A percentile compares a stretch with the other conserved stretches of the same genome.
These are phyloP conservation scores for Neolamprologus brichardi DNA, from an alignment of 2,113 vertebrate species.

Conservation along the genomic window DNA sequence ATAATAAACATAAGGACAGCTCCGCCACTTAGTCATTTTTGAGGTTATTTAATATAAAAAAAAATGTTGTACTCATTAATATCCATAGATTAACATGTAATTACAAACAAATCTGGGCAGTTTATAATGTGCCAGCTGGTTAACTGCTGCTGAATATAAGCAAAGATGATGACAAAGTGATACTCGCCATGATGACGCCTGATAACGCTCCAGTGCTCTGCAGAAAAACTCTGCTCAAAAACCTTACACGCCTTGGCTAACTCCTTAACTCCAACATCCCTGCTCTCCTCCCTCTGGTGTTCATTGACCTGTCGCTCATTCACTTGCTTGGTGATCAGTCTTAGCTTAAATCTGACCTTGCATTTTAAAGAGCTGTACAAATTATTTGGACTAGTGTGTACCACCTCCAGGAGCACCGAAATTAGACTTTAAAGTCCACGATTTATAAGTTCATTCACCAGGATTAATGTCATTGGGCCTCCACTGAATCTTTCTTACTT, in stretches of 20 bases:
- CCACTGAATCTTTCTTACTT: not conserved
- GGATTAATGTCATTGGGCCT: accelerated
- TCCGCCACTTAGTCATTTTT: accelerated
- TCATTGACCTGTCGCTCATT: not conserved
- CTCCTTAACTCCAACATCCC: not conserved
- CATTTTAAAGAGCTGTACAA: not conserved
- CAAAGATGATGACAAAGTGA: not conserved
- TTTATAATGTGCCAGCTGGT: not conserved
- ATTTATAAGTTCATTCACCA: not conserved
- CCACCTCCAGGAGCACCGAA: not conserved
- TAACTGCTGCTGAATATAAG: not conserved
- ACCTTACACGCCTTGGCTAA: accelerated
- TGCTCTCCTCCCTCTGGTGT: not conserved
- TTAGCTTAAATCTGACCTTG: accelerated
- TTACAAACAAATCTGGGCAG: not conserved
- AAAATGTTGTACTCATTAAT: not conserved
- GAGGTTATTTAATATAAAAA: not conserved
- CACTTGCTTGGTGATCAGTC: not conserved
- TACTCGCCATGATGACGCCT: not conserved
- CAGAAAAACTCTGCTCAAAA: accelerated
- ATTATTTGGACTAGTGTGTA: not conserved
- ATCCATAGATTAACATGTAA: not conserved
- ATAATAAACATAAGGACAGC: not conserved
- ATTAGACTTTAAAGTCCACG: not conserved
- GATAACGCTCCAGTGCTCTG: not conserved